Evolutionary conservation across 2,113 vertebrate species (phyloP), one percentile per base, ranked within the genome.

Genomic region (Cettia cetti): DNA sequence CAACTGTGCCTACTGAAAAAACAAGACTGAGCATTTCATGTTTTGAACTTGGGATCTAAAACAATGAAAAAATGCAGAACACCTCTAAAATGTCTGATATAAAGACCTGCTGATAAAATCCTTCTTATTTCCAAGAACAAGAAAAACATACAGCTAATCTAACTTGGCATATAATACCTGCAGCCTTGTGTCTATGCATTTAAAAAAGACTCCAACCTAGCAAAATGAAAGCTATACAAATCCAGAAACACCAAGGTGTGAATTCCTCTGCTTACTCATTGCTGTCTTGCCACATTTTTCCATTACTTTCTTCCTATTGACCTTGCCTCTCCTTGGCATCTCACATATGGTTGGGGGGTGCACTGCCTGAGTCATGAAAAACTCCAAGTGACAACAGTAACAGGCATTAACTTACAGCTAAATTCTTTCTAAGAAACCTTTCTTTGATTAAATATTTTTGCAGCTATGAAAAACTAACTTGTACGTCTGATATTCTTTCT

Each of bases 281-380:
- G 56, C 72, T 57, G n/a, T 44, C 59, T 78, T 80, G 47, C 24
- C 35, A 45, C 7, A 23, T 70, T 82, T 82, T 92, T 61, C 79
- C 39, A 44, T 77, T 22, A 19, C 17, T 57, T 77, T 66, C 44
- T 42, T 86, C 26, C 40, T 50, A 15, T 1, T 85, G 63, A 60
- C 71, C 75, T 70, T 57, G 45, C 33, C 40, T 80, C 22, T 93
- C 30, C 49, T 63, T 77, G 71, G 42, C 39, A 74, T 45, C 45
- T 72, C 63, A 37, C 30, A 37, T 21, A 61, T 0, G 0, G 28
- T 49, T 0, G 6, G 28, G 40, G 47, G 27, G 10, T 33, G 30
- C 24, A 9, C 53, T 57, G 79, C 64, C 89, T 52, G 39, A 70
- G 56, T 44, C 33, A 30, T 47, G 42, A 71, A 61, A 63, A 84